Evolutionary conservation across 2,888 invertebrate species (phyloP).

Genomic region (Trachelus iudaicus): DNA sequence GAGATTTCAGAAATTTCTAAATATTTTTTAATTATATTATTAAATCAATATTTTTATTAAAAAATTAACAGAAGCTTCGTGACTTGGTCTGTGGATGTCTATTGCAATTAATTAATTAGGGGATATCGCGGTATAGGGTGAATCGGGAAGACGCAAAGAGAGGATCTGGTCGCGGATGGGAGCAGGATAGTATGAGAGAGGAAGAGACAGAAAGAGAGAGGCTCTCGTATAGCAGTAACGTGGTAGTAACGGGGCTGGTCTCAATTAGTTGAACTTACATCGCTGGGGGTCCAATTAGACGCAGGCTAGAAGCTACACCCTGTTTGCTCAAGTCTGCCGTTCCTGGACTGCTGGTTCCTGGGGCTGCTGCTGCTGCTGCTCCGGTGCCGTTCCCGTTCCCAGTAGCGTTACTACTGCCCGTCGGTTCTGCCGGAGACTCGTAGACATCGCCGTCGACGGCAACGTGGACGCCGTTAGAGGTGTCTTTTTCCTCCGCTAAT

Average conservation of each 20-base stretch:
- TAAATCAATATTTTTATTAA: not conserved
- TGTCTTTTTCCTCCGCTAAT: constrained; percentile 65
- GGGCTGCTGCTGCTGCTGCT: constrained; percentile 29
- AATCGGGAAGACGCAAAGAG: not conserved
- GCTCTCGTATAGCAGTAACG: not conserved
- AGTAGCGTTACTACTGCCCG: constrained; percentile 27
- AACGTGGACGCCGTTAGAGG: constrained; percentile 36
- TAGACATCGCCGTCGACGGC: constrained; percentile 14
- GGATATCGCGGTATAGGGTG: not conserved
- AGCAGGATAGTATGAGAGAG: not conserved
- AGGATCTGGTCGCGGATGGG: not conserved
- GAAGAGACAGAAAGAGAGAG: not conserved
- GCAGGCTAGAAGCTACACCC: constrained; percentile 61
- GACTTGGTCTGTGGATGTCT: not conserved
- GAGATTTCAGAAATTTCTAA: not conserved
- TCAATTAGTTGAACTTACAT: constrained; percentile 66
- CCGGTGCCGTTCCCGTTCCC: constrained; percentile 18
- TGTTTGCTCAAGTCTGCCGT: constrained; percentile 63
- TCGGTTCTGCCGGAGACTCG: not conserved
- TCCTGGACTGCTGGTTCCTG: constrained; percentile 25
- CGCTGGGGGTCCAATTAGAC: constrained; percentile 66
- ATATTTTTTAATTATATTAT: not conserved
- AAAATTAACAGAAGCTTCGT: not conserved
- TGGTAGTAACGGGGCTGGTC: constrained; percentile 49
- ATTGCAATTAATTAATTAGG: not conserved